Evolutionary conservation across 2,113 vertebrate species (phyloP).

Genomic region (Alosa alosa): DNA sequence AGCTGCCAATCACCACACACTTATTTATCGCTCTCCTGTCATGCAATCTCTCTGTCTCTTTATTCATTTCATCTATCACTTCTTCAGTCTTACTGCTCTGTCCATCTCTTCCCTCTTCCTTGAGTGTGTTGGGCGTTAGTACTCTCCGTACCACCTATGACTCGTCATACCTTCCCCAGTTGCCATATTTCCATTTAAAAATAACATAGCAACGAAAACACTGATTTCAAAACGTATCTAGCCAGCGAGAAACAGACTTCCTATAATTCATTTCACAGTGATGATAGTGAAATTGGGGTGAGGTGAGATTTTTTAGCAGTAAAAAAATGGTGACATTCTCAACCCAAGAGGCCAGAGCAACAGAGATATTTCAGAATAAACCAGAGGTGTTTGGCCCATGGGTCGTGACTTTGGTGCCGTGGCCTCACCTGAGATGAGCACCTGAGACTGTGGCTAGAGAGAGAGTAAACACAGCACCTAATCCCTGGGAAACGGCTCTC

Average conservation of each 20-base stretch:
- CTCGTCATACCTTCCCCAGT: not conserved
- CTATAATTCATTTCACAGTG: not conserved
- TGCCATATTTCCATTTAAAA: not conserved
- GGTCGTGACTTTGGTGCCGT: not conserved
- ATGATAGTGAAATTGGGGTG: not conserved
- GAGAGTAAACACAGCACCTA: not conserved
- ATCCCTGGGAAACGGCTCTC: not conserved
- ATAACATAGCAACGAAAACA: not conserved
- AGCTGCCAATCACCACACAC: conserved; percentile 4
- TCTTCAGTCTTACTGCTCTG: not conserved
- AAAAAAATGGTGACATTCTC: not conserved
- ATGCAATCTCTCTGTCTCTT: not conserved
- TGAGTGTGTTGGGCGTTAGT: not conserved
- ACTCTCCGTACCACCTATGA: not conserved
- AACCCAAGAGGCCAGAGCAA: not conserved
- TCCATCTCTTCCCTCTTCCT: not conserved
- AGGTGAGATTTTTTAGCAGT: not conserved
- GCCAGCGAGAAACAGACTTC: no score
- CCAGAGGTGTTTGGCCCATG: not conserved
- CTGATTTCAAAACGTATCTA: not conserved
- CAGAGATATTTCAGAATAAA: not conserved
- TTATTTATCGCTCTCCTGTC: not conserved
- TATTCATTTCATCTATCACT: not conserved
- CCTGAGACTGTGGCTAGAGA: not conserved
- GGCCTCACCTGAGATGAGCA: not conserved